Evolutionary conservation across 1,140 invertebrate species (phyloP).

Genomic region (Sitobion miscanthi): DNA sequence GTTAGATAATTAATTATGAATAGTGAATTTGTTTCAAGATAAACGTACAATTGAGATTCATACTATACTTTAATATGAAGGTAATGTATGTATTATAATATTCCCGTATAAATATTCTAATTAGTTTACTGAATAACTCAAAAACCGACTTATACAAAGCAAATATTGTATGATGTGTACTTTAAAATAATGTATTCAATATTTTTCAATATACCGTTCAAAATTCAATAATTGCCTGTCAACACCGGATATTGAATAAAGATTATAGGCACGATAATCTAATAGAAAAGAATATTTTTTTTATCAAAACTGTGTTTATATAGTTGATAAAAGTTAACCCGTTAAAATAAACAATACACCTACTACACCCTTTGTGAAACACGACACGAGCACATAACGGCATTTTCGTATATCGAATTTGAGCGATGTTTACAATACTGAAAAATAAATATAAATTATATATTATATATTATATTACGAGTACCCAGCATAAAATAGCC

Average conservation of each 20-base stretch:
- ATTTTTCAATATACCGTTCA: not conserved
- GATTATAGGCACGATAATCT: not conserved
- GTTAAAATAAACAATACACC: not conserved
- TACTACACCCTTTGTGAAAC: not conserved
- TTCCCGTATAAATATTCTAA: not conserved
- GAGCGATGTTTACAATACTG: not conserved
- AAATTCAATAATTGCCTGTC: not conserved
- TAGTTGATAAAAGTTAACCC: not conserved
- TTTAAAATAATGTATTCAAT: slow-evolving; percentile 9
- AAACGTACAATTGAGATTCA: not conserved
- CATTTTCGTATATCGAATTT: not conserved
- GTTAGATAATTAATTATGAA: not conserved
- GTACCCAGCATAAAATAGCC: not conserved
- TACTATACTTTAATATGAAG: not conserved
- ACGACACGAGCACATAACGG: not conserved
- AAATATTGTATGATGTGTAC: not conserved
- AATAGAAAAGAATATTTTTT: not conserved
- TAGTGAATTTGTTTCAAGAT: not conserved
- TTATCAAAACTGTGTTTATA: not conserved
- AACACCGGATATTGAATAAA: not conserved
- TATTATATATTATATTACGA: not conserved
- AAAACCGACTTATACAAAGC: not conserved
- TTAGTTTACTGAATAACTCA: not conserved
- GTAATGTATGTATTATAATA: not conserved
- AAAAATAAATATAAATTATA: not conserved